Base-by-base conservation (phyloP, 2,888 invertebrate genomes). In the Lycocerus yunnanus region DNA sequence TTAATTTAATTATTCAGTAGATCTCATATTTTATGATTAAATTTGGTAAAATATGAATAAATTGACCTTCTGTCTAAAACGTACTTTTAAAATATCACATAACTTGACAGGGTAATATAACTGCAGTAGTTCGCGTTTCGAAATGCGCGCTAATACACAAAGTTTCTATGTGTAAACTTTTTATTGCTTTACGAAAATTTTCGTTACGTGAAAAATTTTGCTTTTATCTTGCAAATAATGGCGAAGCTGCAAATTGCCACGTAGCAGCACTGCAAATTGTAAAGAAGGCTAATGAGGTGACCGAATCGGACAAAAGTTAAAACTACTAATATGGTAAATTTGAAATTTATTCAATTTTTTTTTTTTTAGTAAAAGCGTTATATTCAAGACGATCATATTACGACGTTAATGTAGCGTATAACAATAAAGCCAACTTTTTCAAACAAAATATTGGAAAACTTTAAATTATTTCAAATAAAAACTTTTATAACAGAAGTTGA, bases 391-490 rank as follows among this genome's bases (percentile, higher is more conserved):
- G 71, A 75, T 71, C 72, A 75, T 77, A 73, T 77, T 70, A 74
- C 68, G 68, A 76, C 69, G 73, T 76, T 76, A 76, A 76, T 73
- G 69, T 68, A 63, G 63, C 69, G 73, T 61, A 73, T 71, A 76
- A 76, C 71, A 73, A 73, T 76, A 76, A 73, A 69, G 61, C 15
- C 27, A 72, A 72, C 21, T 70, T 72, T 71, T 66, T 66, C 66
- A 61, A 59, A 71, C 69, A 73, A 71, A 73, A 69, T 69, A 71
- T 27, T 66, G 66, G 69, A 69, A 74, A 71, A 74, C 76, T 76
- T 76, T 69, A 73, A 76, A 76, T 73, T 76, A 71, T 71, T 74
- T 76, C 71, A 65, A 74, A 76, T 73, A 73, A 76, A 76, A 76
- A 69, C 68, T 67, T 67, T 58, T 70, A 69, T 72, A 71, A 67